Conservation (phyloP, 2,113 vertebrate species). For the Carollia perspicillata region DNA sequence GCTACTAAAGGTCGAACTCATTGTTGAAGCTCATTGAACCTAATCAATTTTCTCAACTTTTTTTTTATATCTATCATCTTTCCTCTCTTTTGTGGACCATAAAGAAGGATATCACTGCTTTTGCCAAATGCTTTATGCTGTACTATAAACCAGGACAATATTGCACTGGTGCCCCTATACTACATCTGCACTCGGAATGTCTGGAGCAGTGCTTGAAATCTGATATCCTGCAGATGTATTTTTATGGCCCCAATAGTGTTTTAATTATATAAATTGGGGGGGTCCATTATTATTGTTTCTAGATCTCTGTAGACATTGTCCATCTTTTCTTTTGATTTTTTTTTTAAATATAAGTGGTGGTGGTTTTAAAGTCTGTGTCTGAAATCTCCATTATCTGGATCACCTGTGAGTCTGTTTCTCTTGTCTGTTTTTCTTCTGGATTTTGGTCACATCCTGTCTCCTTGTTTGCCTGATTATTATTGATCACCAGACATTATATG, state of each 20-base stretch:
- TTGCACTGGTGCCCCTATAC: neutral
- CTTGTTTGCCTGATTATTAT: conserved; percentile 14
- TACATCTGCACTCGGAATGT: neutral
- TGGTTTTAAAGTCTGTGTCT: neutral
- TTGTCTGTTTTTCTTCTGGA: neutral
- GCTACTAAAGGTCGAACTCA: neutral
- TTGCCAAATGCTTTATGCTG: neutral
- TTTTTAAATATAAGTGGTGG: neutral
- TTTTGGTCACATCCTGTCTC: neutral
- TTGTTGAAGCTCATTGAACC: neutral
- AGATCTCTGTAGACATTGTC: neutral
- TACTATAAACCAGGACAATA: neutral
- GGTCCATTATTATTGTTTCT: neutral
- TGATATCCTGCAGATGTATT: neutral
- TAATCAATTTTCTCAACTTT: neutral
- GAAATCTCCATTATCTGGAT: neutral
- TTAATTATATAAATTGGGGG: neutral
- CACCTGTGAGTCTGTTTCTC: neutral
- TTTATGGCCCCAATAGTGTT: neutral
- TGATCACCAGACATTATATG: neutral
- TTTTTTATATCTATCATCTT: neutral
- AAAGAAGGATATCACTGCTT: neutral
- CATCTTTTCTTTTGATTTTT: neutral
- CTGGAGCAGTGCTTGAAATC: neutral
- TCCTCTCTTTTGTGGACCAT: neutral